These are phyloP conservation scores for Hippocampus mohnikei DNA, from an alignment of 2,113 vertebrate species.

Conservation along the genomic window DNA sequence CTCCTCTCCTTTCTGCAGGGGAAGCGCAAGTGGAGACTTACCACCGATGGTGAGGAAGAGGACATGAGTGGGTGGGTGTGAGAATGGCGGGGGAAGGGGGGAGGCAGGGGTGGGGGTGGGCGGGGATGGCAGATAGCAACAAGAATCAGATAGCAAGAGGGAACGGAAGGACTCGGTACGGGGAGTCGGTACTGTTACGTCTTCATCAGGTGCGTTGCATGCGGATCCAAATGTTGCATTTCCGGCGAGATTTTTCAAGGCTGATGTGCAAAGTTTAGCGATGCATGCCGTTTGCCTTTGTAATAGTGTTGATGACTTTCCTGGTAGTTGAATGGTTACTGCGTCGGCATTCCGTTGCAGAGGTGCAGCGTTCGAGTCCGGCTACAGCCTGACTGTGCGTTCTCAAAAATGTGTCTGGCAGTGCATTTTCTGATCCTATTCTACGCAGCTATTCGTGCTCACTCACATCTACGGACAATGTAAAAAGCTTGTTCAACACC, in stretches of 20 bases:
- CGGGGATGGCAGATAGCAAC: slow-evolving; percentile 30
- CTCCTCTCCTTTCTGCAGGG: slow-evolving; percentile 55
- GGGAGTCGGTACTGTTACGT: neutral
- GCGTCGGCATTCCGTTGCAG: too few relatives aligned
- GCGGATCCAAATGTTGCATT: slow-evolving; percentile 11
- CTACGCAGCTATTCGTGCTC: too few relatives aligned
- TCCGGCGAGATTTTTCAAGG: neutral
- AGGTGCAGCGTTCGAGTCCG: too few relatives aligned
- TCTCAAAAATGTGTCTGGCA: too few relatives aligned
- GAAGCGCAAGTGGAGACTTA: slow-evolving; percentile 66
- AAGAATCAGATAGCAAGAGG: slow-evolving; percentile 5
- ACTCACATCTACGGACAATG: too few relatives aligned
- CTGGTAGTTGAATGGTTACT: too few relatives aligned
- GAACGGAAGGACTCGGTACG: neutral
- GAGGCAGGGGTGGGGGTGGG: slow-evolving; percentile 16
- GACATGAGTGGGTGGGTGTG: slow-evolving; percentile 10
- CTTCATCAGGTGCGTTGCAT: slow-evolving; percentile 55
- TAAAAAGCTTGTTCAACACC: too few relatives aligned
- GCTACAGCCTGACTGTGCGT: too few relatives aligned
- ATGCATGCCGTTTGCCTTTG: too few relatives aligned
- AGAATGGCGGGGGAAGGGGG: neutral
- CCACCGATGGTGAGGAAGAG: slow-evolving; percentile 24
- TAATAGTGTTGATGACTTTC: too few relatives aligned
- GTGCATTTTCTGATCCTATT: too few relatives aligned
- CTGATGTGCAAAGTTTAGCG: slow-evolving; percentile 36